Base-by-base conservation (phyloP, 2,113 vertebrate species). In the Cryptoleucopteryx plumbea region DNA sequence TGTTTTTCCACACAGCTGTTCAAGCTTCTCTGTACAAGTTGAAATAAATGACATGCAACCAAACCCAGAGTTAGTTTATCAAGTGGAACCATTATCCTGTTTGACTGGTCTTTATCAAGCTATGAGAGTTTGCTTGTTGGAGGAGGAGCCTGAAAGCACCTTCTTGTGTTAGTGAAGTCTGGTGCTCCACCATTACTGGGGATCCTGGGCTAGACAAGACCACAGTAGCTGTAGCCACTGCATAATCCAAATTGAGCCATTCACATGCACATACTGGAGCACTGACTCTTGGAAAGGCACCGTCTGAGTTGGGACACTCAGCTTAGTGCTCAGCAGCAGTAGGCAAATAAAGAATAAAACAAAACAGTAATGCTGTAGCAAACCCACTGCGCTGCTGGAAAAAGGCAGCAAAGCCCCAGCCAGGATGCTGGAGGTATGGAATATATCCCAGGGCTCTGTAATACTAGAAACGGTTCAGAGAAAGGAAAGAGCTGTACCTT, bases 11-110 rank as follows among this genome's bases (percentile, higher is more conserved):
- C 79, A 95, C 72, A 93, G 84, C 94, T 96, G 95, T 97, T 97
- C 66, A 95, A 97, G 95, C 96, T 97, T 97, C 98, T 97, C 96
- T 97, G 98, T 98, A 98, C 58, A 97, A 97, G 90, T 88, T 97
- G 95, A 98, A 98, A 98, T 98, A 98, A 98, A 98, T 82, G 68
- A 95, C 96, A 85, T 96, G 96, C 94, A 94, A 98, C 83, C 83
- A 56, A 95, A 95, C 42, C 21, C 34, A 31, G 71, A 82, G n/a
- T 73, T 70, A 94, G 63, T 36, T 59, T 45, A 34, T 95, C 38
- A 58, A 85, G 40, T 68, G 73, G 34, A 94, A 68, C 43, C 16
- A 15, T 82, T 65, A 36, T 56, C 56, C 34, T 79, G 23, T 94
- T 86, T 80, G 81, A 43, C 56, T 91, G 59, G 29, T 74, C 26